Percentiles rank a stretch among this genome's conserved stretches.
These are phyloP conservation scores for Calameuta filiformis DNA, from an alignment of 2,888 invertebrate genomes.

Conservation along the genomic window DNA sequence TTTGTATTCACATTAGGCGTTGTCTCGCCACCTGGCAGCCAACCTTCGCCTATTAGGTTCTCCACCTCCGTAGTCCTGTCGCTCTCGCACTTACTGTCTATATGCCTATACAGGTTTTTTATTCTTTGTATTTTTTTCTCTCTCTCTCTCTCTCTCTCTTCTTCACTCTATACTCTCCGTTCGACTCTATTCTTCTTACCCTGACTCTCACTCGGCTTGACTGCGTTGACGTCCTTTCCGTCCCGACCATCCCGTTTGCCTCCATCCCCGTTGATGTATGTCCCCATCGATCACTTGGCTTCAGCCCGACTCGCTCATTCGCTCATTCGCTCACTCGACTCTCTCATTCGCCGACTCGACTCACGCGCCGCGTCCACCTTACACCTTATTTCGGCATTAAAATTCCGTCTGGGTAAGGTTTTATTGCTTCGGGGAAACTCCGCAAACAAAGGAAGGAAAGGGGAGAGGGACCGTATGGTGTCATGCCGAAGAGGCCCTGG, in stretches of 20 bases:
- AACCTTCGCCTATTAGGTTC: slow-evolving; percentile 11
- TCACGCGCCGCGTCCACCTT: slow-evolving; percentile 36
- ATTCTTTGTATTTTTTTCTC: slow-evolving; percentile 25
- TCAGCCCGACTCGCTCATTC: not conserved
- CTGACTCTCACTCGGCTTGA: not conserved
- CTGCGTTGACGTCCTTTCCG: slow-evolving; percentile 32
- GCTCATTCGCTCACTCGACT: slow-evolving; percentile 1
- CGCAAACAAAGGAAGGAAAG: slow-evolving; percentile 18
- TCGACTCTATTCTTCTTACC: not conserved
- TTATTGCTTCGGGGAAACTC: slow-evolving; percentile 41
- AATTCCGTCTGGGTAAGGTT: slow-evolving; percentile 53
- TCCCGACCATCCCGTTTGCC: slow-evolving; percentile 25
- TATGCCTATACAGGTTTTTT: slow-evolving; percentile 28
- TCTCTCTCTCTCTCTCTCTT: slow-evolving; percentile 24
- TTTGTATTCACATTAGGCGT: slow-evolving; percentile 58
- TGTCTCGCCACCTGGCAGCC: slow-evolving; percentile 55
- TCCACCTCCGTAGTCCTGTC: slow-evolving; percentile 15
- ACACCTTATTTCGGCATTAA: slow-evolving; percentile 44
- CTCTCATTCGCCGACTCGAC: slow-evolving; percentile 34
- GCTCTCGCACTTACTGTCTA: slow-evolving; percentile 6
- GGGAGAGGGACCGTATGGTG: not conserved
- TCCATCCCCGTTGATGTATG: slow-evolving; percentile 52
- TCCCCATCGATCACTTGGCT: slow-evolving; percentile 53
- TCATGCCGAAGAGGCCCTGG: not conserved
- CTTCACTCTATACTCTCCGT: slow-evolving; percentile 11